Percentiles rank a stretch among this genome's conserved stretches.
These are phyloP conservation scores for Acronicta alni DNA, from an alignment of 2,888 invertebrate species.

Conservation along the genomic window DNA sequence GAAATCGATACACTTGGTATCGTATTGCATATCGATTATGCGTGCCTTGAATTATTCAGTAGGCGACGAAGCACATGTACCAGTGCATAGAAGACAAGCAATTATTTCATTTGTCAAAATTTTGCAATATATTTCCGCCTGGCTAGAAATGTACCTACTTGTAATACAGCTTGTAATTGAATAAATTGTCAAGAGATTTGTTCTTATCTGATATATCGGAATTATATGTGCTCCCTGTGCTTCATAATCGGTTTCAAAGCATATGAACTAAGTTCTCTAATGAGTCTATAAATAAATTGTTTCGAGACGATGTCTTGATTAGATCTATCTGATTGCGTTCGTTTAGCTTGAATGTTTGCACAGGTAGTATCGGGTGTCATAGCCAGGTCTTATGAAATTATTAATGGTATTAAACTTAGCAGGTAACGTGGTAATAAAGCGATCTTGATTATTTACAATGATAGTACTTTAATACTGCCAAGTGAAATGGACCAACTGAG, in stretches of 20 bases:
- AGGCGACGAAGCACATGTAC: slow-evolving; percentile 50
- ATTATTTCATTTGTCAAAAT: slow-evolving; percentile 57
- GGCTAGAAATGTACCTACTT: slow-evolving; percentile 7
- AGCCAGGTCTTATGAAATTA: slow-evolving; percentile 39
- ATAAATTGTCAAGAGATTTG: slow-evolving; percentile 40
- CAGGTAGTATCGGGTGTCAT: slow-evolving; percentile 37
- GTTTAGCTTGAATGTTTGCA: slow-evolving; percentile 36
- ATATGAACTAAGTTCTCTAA: slow-evolving; percentile 49
- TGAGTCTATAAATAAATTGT: slow-evolving; percentile 62
- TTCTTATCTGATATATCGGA: slow-evolving; percentile 46
- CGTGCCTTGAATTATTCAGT: slow-evolving; percentile 72
- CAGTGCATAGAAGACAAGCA: slow-evolving; percentile 43
- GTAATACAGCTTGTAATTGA: slow-evolving; percentile 31
- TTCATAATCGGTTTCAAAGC: slow-evolving; percentile 45
- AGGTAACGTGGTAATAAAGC: slow-evolving; percentile 10
- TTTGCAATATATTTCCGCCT: slow-evolving; percentile 19
- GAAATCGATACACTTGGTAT: slow-evolving; percentile 67
- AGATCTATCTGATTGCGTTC: slow-evolving; percentile 46
- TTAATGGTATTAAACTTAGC: slow-evolving; percentile 28
- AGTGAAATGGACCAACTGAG: slow-evolving; percentile 15
- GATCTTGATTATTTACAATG: slow-evolving; percentile 21
- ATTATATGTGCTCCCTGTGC: slow-evolving; percentile 43
- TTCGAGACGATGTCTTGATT: slow-evolving; percentile 45
- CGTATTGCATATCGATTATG: slow-evolving; percentile 72
- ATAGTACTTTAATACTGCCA: slow-evolving; percentile 21